phyloP scores from a whole-genome alignment of 2,797 vertebrate species.

The Oceanodroma leucorhoa region DNA sequence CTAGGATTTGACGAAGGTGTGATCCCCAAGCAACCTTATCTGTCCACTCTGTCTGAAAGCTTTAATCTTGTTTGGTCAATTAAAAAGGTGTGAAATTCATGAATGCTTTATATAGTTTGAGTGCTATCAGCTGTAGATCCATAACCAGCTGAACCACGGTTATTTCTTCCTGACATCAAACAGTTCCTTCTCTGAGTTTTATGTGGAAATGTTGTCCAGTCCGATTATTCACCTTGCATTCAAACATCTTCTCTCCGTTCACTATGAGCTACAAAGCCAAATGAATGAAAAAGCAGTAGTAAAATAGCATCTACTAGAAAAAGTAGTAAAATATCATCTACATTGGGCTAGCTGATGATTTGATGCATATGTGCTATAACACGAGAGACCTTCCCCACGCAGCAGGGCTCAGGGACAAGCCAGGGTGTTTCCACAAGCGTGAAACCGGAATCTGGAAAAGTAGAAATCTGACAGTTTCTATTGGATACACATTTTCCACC shows the following conservation, averaged over 20 bases:
- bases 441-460: neutral
- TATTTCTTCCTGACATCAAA: neutral
- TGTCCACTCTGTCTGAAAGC: constrained; percentile 24
- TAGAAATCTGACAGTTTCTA: neutral
- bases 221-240: neutral
- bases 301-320: neutral
- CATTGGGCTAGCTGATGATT: neutral
- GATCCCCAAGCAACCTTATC: neutral
- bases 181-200: neutral
- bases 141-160: neutral
- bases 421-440: neutral
- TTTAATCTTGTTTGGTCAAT: constrained; percentile 29
- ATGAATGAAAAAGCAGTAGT: neutral
- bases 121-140: neutral
- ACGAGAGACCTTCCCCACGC: neutral
- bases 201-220: neutral
- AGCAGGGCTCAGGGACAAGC: neutral
- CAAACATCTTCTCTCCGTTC: neutral
- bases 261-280: neutral
- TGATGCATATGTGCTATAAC: neutral
- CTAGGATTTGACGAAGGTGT: neutral
- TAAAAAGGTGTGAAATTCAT: constrained; percentile 59
- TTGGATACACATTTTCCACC: neutral
- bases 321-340: neutral
- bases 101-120: neutral